Percentiles rank a stretch among this genome's conserved stretches.
These are phyloP conservation scores for Dallia pectoralis DNA, from an alignment of 2,797 vertebrate genomes.

Conservation along the genomic window DNA sequence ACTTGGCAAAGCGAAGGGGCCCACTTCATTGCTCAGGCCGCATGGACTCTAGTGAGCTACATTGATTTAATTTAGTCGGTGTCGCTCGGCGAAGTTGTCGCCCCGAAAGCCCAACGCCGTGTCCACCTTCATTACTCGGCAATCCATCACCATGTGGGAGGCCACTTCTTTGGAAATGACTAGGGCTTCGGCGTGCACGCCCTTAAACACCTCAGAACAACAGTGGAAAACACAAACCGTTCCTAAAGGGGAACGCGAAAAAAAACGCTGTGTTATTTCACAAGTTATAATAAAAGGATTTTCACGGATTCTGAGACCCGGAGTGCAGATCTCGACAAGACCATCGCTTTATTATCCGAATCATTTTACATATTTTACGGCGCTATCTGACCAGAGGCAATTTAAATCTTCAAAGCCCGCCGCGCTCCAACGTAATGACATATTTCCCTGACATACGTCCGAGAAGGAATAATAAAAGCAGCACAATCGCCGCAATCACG, in stretches of 20 bases:
- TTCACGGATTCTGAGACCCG: background rate
- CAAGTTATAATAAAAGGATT: background rate
- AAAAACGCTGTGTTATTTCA: slow-evolving; percentile 18
- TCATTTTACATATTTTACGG: background rate
- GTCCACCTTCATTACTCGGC: slow-evolving; percentile 53
- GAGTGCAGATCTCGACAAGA: background rate
- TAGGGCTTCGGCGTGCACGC: slow-evolving; percentile 41
- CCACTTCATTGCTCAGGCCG: slow-evolving; percentile 60
- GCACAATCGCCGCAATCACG: background rate
- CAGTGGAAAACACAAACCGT: slow-evolving; percentile 20
- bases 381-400: background rate
- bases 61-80: slow-evolving; percentile 55
- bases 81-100: slow-evolving; percentile 54
- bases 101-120: slow-evolving; percentile 49
- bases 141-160: slow-evolving; percentile 62
- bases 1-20: slow-evolving; percentile 50
- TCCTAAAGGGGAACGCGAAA: slow-evolving; percentile 7
- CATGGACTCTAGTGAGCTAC: slow-evolving; percentile 56
- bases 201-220: slow-evolving; percentile 26
- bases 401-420: background rate
- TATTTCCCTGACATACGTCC: background rate
- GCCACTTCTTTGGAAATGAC: slow-evolving; percentile 42
- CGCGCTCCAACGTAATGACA: background rate
- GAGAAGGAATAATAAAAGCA: background rate
- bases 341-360: background rate